Base-by-base conservation (phyloP, 2,888 invertebrate species). In the Nomada flava region DNA sequence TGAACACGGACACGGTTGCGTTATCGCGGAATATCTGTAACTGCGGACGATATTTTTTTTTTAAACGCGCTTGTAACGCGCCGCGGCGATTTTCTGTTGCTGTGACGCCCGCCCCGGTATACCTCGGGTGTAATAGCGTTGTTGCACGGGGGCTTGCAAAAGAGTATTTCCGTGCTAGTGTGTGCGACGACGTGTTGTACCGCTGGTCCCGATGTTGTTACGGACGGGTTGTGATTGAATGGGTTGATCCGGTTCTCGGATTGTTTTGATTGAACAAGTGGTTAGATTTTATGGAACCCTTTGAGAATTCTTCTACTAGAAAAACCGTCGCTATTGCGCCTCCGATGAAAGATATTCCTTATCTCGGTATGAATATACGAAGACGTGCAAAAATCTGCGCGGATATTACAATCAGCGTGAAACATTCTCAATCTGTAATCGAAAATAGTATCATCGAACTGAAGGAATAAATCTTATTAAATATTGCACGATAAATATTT, bases 11-110 rank as follows among this genome's bases (percentile, higher is more conserved):
- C 73, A 26, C 64, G 73, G 47, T 11, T 52, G 29, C 63, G 79
- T 76, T 79, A 76, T 79, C 79, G 52, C 64, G 76, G 76, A 65
- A 79, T 65, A 76, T 57, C 76, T 53, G 76, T 60, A 79, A 79
- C 64, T 70, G 70, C 23, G 70, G 55, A 76, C 26, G 79, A 70
- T 70, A 62, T 60, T 52, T 76, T 64, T 70, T 70, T 77, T 77
- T 75, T 47, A 68, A 78, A 78, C 67, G 68, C 47, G 55, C 47
- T 47, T 50, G 53, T 47, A 74, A 77, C 75, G 77, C 65, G 36
- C 23, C 10, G 18, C 23, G 44, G 44, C 75, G 52, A 60, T 74
- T 52, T 53, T 26, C 26, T 50, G 29, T 59, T 55, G 36, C 47
- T 44, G 53, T 55, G 55, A 57, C 50, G 53, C 11, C 36, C 15